phyloP scores from a whole-genome alignment of 2,113 vertebrate genomes.

The Phrynosoma platyrhinos region DNA sequence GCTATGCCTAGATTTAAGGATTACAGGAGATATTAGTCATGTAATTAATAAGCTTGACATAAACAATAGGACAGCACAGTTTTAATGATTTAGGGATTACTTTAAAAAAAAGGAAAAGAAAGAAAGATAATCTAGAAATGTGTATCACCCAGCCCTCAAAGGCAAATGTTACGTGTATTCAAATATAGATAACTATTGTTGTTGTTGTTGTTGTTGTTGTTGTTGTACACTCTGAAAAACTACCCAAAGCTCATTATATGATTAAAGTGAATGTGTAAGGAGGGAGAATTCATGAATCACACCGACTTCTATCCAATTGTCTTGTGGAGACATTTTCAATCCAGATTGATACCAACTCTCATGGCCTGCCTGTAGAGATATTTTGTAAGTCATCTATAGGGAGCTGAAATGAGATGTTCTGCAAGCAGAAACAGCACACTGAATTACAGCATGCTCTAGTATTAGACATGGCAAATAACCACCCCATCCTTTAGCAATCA shows the following conservation, averaged over 20 bases:
- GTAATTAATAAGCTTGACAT: slow-evolving; percentile 59
- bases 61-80: slow-evolving; percentile 48
- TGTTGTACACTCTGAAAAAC: neutral
- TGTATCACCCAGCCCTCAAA: neutral
- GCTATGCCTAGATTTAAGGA: slow-evolving; percentile 60
- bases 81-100: slow-evolving; percentile 54
- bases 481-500: neutral
- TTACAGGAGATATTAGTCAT: slow-evolving; percentile 58
- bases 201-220: too few relatives aligned
- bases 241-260: too few relatives aligned
- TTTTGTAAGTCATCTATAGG: neutral
- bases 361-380: neutral
- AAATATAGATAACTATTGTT: neutral
- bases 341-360: neutral
- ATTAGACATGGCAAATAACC: neutral
- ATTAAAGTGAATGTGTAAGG: neutral
- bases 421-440: neutral
- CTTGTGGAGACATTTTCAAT: neutral
- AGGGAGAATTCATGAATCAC: too few relatives aligned
- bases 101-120: too few relatives aligned
- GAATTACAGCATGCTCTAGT: too few relatives aligned
- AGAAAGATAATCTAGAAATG: slow-evolving; percentile 41
- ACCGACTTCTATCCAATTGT: too few relatives aligned
- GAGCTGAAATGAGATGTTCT: neutral
- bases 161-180: neutral